Evolutionary conservation across 2,888 invertebrate genomes (phyloP).

Genomic region (Stenoptilia bipunctidactyla): DNA sequence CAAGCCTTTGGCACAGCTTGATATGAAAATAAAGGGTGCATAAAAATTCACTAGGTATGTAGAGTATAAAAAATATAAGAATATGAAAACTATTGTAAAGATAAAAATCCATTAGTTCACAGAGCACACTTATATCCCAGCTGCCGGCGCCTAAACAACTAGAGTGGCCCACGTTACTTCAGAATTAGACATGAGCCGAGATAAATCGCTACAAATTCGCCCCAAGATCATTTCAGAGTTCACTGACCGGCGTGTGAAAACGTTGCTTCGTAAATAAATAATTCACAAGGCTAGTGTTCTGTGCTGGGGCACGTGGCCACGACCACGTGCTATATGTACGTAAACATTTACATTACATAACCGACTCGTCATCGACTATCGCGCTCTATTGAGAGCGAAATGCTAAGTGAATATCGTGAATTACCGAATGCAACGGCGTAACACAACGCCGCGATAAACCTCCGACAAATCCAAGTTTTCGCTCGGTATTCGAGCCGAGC

Average conservation of each 20-base stretch:
- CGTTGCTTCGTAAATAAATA: constrained; percentile 70
- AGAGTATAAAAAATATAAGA: too few relatives aligned
- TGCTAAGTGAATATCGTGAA: constrained; percentile 39
- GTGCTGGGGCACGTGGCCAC: constrained; percentile 61
- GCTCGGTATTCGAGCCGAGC: constrained; percentile 4
- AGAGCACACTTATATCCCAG: too few relatives aligned
- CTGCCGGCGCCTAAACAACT: too few relatives aligned
- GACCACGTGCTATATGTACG: constrained; percentile 63
- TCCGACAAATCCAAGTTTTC: constrained; percentile 7
- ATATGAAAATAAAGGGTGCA: too few relatives aligned
- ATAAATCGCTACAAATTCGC: constrained; percentile 64
- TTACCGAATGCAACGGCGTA: constrained; percentile 25
- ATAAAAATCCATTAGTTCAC: too few relatives aligned
- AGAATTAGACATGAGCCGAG: constrained; percentile 20
- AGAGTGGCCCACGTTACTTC: too few relatives aligned
- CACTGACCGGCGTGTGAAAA: constrained; percentile 69
- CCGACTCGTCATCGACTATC: constrained; percentile 63
- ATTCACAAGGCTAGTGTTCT: constrained; percentile 71
- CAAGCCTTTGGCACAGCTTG: too few relatives aligned
- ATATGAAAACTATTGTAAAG: too few relatives aligned
- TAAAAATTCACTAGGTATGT: too few relatives aligned
- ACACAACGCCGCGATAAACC: constrained; percentile 7
- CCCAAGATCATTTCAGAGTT: constrained; percentile 64
- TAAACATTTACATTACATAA: constrained; percentile 70
- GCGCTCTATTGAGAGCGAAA: constrained; percentile 56